Percentiles rank a stretch among this genome's conserved stretches.
These are phyloP conservation scores for Sebastes nivosus DNA, from an alignment of 2,797 vertebrate species.

Conservation along the genomic window DNA sequence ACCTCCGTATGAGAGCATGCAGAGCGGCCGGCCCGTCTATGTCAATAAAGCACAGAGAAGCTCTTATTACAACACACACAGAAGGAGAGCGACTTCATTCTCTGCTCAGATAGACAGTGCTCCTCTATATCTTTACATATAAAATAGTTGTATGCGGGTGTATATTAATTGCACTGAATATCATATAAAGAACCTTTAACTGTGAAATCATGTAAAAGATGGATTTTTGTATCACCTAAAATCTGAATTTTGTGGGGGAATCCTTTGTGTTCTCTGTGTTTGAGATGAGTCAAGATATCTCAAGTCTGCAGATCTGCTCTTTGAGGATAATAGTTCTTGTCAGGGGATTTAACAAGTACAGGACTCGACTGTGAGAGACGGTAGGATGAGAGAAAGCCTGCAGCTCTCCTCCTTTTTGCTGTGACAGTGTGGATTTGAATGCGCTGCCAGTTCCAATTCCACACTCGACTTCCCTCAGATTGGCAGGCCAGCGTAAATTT, in stretches of 20 bases:
- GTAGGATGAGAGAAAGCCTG: constrained; percentile 56
- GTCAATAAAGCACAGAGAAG: no score
- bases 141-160: no score
- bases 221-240: not conserved
- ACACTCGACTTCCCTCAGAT: constrained; percentile 66
- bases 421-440: constrained; percentile 69
- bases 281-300: constrained; percentile 41
- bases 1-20: no score
- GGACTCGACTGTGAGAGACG: constrained; percentile 57
- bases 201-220: not conserved
- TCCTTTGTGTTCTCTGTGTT: not conserved
- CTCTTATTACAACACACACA: no score
- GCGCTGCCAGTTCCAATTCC: constrained; percentile 70
- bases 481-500: constrained; percentile 45
- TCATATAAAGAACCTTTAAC: no score
- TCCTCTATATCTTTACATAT: no score
- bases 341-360: constrained; percentile 66
- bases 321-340: constrained; percentile 74
- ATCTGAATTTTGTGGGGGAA: not conserved
- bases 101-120: no score
- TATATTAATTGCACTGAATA: no score
- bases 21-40: no score
- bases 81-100: no score
- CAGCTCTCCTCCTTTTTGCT: constrained; percentile 58
- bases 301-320: constrained; percentile 38